Conservation (phyloP, 2,888 invertebrate species). For the Pammene fasciana region DNA sequence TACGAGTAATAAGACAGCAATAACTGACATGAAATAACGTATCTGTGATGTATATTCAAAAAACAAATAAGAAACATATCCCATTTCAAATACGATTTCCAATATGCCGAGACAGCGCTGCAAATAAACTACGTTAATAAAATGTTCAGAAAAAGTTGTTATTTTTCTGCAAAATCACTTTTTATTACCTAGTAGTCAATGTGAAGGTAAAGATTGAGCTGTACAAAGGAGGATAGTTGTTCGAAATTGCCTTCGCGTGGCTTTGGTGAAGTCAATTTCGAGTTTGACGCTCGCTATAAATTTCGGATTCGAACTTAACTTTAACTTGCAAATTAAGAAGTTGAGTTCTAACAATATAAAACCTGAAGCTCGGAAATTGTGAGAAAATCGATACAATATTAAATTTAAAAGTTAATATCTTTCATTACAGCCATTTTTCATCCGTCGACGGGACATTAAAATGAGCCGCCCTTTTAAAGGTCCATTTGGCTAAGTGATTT, state of each 20-base stretch:
- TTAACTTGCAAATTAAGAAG: slow-evolving; percentile 31
- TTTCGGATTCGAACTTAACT: slow-evolving; percentile 24
- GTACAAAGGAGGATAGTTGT: slow-evolving; percentile 29
- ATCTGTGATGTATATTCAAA: too few relatives aligned
- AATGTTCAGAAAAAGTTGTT: background rate
- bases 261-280: slow-evolving; percentile 39
- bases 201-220: slow-evolving; percentile 16
- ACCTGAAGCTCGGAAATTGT: background rate
- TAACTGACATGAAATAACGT: too few relatives aligned
- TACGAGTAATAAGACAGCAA: too few relatives aligned
- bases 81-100: too few relatives aligned
- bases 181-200: slow-evolving; percentile 6
- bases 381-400: background rate
- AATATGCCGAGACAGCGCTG: too few relatives aligned
- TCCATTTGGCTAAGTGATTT: slow-evolving; percentile 21
- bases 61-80: too few relatives aligned
- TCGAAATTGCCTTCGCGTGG: slow-evolving; percentile 23
- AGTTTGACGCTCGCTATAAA: slow-evolving; percentile 32
- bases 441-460: slow-evolving; percentile 13
- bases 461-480: background rate
- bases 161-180: slow-evolving; percentile 7
- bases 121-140: too few relatives aligned
- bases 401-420: background rate
- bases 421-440: slow-evolving; percentile 3
- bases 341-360: slow-evolving; percentile 18